Conservation (phyloP, 2,888 invertebrate genomes). For the Drosophila subquinaria region DNA sequence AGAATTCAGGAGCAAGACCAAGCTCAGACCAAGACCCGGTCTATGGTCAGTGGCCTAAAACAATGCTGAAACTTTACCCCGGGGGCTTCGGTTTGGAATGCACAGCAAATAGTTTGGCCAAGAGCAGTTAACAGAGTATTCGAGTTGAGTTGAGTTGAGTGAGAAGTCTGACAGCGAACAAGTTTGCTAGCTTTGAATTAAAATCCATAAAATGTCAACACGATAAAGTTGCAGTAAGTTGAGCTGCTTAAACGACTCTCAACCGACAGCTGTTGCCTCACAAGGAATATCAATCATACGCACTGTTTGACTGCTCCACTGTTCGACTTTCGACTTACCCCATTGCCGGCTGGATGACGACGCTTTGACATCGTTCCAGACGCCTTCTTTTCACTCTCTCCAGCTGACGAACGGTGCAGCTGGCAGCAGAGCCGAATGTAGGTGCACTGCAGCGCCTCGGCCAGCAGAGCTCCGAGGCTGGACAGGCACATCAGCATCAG, state of each 20-base stretch:
- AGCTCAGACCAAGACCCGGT: neutral
- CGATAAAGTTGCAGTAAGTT: slow-evolving; percentile 38
- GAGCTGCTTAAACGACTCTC: slow-evolving; percentile 4
- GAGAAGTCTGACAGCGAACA: slow-evolving; percentile 37
- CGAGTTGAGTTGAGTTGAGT: slow-evolving; percentile 22
- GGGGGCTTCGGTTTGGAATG: slow-evolving; percentile 7
- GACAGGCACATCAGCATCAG: slow-evolving; percentile 94
- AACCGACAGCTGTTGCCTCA: slow-evolving; percentile 36
- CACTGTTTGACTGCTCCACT: slow-evolving; percentile 40
- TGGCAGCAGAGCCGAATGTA: slow-evolving; percentile 84
- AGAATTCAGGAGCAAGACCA: neutral
- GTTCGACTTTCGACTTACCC: slow-evolving; percentile 66
- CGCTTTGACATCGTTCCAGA: slow-evolving; percentile 57
- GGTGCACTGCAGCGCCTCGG: slow-evolving; percentile 90
- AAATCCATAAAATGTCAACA: slow-evolving; percentile 65
- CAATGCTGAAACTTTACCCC: slow-evolving; percentile 56
- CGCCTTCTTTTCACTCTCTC: slow-evolving; percentile 32
- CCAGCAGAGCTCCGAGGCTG: slow-evolving; percentile 92
- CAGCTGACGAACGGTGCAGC: slow-evolving; percentile 46
- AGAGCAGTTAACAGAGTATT: slow-evolving; percentile 32
- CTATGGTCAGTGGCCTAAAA: slow-evolving; percentile 43
- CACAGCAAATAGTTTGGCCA: slow-evolving; percentile 49
- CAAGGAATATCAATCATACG: slow-evolving; percentile 74
- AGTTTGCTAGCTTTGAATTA: slow-evolving; percentile 50
- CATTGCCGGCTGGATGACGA: slow-evolving; percentile 59